A percentile compares a stretch with the other conserved stretches of the same genome.
phyloP scores from a whole-genome alignment of 2,113 vertebrate species.

The Ailuropoda melanoleuca region DNA sequence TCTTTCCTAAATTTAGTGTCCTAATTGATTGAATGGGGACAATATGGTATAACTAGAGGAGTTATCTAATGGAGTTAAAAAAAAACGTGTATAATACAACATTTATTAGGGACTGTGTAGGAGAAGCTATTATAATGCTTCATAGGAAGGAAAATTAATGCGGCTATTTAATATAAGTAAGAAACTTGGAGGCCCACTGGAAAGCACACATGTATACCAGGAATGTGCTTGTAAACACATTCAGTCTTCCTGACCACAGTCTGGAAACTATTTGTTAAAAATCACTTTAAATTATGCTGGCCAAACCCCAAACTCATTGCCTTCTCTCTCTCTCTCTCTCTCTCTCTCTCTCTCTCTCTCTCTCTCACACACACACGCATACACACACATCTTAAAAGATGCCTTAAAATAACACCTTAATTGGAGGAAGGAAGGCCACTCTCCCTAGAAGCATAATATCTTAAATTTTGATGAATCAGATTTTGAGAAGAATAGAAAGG shows the following conservation, averaged over 20 bases:
- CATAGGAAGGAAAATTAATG: neutral
- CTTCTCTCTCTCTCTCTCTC: neutral
- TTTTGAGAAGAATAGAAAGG: slow-evolving; percentile 1
- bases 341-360: neutral
- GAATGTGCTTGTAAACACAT: neutral
- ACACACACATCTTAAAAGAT: neutral
- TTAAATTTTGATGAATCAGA: slow-evolving; percentile 1
- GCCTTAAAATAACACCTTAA: neutral
- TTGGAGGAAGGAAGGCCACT: neutral
- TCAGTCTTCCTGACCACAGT: neutral
- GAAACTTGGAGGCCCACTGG: neutral
- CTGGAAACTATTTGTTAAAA: neutral
- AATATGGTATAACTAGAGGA: neutral
- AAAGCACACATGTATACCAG: neutral
- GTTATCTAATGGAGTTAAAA: neutral
- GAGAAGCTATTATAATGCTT: neutral
- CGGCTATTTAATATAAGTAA: neutral
- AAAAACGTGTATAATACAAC: neutral
- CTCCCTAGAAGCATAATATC: neutral
- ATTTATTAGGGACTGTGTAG: neutral
- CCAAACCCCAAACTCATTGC: neutral
- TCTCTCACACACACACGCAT: too few species aligned
- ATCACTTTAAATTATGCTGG: neutral
- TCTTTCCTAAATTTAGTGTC: neutral
- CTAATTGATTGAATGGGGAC: neutral